phyloP scores from a whole-genome alignment of 2,797 vertebrate species.

The Hyperoplus lanceolatus region DNA sequence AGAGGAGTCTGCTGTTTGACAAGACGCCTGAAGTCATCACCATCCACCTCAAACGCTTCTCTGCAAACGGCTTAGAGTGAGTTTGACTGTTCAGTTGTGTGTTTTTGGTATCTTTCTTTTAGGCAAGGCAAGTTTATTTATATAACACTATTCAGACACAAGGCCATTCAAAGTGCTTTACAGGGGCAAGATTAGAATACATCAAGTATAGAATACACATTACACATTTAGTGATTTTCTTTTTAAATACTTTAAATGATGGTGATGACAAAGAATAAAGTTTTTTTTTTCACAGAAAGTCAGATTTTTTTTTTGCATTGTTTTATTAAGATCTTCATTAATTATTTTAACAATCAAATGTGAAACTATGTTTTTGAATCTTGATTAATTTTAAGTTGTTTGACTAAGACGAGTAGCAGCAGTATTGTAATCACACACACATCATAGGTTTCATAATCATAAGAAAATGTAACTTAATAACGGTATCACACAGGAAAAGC shows the following conservation, averaged over 20 bases:
- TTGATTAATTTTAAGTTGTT: too few relatives aligned
- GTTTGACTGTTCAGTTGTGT: slow-evolving; percentile 34
- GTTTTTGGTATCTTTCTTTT: neutral
- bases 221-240: neutral
- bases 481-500: neutral
- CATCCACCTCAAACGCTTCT: slow-evolving; percentile 98
- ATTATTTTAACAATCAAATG: too few relatives aligned
- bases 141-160: too few relatives aligned
- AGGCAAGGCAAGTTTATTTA: too few relatives aligned
- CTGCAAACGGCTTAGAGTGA: slow-evolving; percentile 94
- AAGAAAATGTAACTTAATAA: too few relatives aligned
- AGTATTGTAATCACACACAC: neutral
- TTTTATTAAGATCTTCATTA: too few relatives aligned
- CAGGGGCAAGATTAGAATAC: too few relatives aligned
- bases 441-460: neutral
- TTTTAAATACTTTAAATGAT: neutral
- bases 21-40: slow-evolving; percentile 98
- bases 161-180: too few relatives aligned
- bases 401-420: neutral
- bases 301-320: neutral
- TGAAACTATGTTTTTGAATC: too few relatives aligned
- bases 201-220: too few relatives aligned
- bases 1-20: slow-evolving; percentile 96
- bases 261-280: neutral
- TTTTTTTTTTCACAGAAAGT: neutral